Conservation (phyloP, 92 coral and sea anemone genomes). For the Porites evermanni region DNA sequence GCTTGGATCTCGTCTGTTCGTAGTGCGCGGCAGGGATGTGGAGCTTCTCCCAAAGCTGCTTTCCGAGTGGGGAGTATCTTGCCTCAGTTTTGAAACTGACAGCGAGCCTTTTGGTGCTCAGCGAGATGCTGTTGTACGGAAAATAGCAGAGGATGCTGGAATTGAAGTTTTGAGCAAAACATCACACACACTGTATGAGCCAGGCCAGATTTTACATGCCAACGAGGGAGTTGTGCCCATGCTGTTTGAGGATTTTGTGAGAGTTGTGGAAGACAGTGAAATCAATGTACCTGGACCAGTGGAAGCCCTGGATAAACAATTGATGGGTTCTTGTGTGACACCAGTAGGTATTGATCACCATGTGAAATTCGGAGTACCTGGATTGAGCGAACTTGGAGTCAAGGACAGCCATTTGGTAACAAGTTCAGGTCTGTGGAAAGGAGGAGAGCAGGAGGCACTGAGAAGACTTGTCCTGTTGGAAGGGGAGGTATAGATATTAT, state of each 20-base stretch:
- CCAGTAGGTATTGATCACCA: constrained; percentile 27
- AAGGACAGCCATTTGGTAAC: constrained; percentile 43
- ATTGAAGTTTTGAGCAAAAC: constrained; percentile 72
- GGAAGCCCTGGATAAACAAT: constrained; percentile 43
- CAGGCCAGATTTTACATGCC: constrained; percentile 58
- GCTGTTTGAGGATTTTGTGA: constrained; percentile 67
- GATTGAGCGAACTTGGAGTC: constrained; percentile 68
- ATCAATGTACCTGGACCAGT: constrained; percentile 43
- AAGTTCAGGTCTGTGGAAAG: constrained; percentile 63
- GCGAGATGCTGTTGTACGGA: constrained; percentile 72
- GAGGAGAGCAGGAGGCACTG: constrained; percentile 79
- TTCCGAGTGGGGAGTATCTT: constrained; percentile 70
- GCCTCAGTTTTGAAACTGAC: constrained; percentile 81
- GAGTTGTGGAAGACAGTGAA: constrained; percentile 57
- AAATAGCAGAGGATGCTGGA: constrained; percentile 68
- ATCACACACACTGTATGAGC: constrained; percentile 83
- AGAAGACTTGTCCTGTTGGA: constrained; percentile 48
- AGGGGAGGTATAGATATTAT: constrained; percentile 33
- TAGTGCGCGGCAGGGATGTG: constrained; percentile 76
- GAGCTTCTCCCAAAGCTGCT: constrained; percentile 68
- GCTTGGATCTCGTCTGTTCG: constrained; percentile 80
- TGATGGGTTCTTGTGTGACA: constrained; percentile 53
- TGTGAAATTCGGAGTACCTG: constrained; percentile 54
- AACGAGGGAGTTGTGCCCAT: constrained; percentile 66
- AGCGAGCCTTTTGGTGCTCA: constrained; percentile 81